These are phyloP conservation scores for Sinonovacula constricta DNA, from an alignment of 1,140 invertebrate genomes.

Conservation along the genomic window DNA sequence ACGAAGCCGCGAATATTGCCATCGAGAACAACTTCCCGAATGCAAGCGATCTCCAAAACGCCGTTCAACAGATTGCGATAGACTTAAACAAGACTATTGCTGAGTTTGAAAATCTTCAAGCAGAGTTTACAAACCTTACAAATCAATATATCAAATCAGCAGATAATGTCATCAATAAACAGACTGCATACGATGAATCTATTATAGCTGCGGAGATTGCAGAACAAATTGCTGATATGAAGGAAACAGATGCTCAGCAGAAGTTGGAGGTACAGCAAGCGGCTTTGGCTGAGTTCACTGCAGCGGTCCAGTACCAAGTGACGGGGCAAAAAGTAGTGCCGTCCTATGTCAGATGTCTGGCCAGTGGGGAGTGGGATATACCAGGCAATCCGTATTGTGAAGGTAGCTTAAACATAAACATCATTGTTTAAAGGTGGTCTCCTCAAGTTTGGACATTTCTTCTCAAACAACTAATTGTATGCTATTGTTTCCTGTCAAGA, in stretches of 20 bases:
- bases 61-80: not conserved
- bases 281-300: not conserved
- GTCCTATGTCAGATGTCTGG: not conserved
- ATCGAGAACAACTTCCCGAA: too few relatives aligned
- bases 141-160: not conserved
- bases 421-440: too few relatives aligned
- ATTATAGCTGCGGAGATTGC: not conserved
- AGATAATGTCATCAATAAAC: not conserved
- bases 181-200: not conserved
- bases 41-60: not conserved
- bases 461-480: too few relatives aligned
- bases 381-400: conserved; percentile 5
- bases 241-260: not conserved
- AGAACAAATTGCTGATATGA: not conserved
- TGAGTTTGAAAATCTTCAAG: not conserved
- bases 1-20: not conserved
- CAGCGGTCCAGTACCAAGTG: not conserved
- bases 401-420: too few relatives aligned
- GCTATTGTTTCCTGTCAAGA: too few relatives aligned
- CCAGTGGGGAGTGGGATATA: not conserved
- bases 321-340: not conserved
- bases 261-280: not conserved
- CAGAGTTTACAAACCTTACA: not conserved
- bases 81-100: not conserved
- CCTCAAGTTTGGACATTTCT: too few relatives aligned